These are phyloP conservation scores for Drosophila novamexicana DNA, from an alignment of 1,140 invertebrate genomes.

Conservation along the genomic window DNA sequence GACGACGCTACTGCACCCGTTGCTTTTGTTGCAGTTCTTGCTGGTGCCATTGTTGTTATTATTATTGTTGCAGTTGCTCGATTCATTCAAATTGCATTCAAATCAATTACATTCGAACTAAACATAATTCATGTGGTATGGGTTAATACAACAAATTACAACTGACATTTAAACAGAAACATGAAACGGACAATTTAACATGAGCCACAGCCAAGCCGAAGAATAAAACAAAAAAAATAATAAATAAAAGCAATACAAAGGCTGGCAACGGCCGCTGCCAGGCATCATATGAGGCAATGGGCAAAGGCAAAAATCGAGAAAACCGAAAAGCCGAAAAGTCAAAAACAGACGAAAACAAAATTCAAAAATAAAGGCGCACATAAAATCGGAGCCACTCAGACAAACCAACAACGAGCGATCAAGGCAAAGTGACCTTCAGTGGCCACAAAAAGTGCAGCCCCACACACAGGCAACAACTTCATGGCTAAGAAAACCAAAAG, in stretches of 20 bases:
- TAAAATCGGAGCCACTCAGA: conserved; percentile 68
- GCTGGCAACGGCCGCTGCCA: conserved; percentile 41
- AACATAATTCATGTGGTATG: conserved; percentile 82
- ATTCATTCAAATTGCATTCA: conserved; percentile 81
- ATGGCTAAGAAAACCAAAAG: conserved; percentile 11
- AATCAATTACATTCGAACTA: conserved; percentile 83
- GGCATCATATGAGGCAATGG: conserved; percentile 67
- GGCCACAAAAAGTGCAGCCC: conserved; percentile 63
- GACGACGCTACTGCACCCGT: conserved; percentile 69
- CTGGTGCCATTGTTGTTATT: conserved; percentile 58
- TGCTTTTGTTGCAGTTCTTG: conserved; percentile 56
- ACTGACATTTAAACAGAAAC: conserved; percentile 82
- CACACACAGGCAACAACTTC: conserved; percentile 44
- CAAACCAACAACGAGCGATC: conserved; percentile 50
- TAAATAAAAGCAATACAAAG: conserved; percentile 50
- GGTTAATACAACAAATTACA: conserved; percentile 83
- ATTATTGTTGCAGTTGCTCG: conserved; percentile 41
- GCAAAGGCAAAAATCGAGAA: conserved; percentile 34
- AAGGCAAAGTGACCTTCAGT: conserved; percentile 71
- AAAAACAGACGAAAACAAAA: conserved; percentile 62
- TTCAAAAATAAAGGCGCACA: conserved; percentile 68
- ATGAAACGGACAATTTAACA: conserved; percentile 82
- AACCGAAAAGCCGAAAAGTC: conserved; percentile 35
- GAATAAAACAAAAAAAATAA: conserved; percentile 36
- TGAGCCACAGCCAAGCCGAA: conserved; percentile 54